Evolutionary conservation across 2,113 vertebrate genomes (phyloP), one percentile per base, ranked within the genome.

Genomic region (Malurus melanocephalus): DNA sequence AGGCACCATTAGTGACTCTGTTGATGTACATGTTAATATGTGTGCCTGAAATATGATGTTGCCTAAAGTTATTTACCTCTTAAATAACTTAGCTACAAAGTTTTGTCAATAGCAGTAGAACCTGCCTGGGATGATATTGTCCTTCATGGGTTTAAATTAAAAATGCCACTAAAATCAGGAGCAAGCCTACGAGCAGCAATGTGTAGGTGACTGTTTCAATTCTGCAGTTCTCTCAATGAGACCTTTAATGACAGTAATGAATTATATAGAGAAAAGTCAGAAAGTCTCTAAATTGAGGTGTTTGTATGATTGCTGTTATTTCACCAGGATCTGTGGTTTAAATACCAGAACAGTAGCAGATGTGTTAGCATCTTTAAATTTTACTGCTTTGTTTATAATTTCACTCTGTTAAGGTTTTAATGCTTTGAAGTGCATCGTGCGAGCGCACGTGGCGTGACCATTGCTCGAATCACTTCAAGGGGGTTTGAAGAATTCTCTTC

Each of bases 321-420:
- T 89, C 69, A 65, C 23, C 8, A 43, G 73, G 22, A 64, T 74
- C 23, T 65, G 45, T 78, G 52, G 26, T 74, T 92, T 91, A 92
- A 86, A 88, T 72, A 67, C 32, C 69, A 73, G 73, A 90, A 66
- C 6, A 62, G 52, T 68, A 93, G 74, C 85, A 93, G 78, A 61
- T 89, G 62, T 85, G 71, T 74, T 62, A 57, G 12, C 46, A 81
- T 90, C 78, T 92, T 92, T 90, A 94, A 92, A 93, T 85, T 88
- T 92, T 93, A 95, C n/a, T 46, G 55, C 59, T 93, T 78, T 87
- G 62, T 84, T 92, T 87, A 68, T 73, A 90, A 94, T 93, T 92
- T 72, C 23, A 52, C 46, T 93, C 59, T 57, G 84, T 92, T 90
- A 84, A 84, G 56, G 28, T 76, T 75, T 56, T 88, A 79, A 57